Percentiles rank a stretch among this genome's conserved stretches.
Evolutionary conservation across 1,140 invertebrate genomes (phyloP).

Genomic region (Drosophila hydei): DNA sequence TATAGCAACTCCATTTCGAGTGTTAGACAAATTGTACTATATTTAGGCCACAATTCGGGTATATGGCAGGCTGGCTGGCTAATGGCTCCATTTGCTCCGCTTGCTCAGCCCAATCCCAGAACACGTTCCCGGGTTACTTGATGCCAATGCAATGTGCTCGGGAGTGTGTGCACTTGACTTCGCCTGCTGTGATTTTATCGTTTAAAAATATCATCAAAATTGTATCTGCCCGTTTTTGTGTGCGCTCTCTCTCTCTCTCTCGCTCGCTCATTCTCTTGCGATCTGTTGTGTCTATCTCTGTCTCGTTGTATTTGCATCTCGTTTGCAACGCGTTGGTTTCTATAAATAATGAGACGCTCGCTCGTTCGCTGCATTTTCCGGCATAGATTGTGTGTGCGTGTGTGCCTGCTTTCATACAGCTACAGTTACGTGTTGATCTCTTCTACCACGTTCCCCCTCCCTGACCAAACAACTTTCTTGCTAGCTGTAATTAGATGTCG

Average conservation of each 20-base stretch:
- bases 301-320: conserved; percentile 8
- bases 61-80: conserved; percentile 19
- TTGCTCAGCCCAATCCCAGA: conserved; percentile 2
- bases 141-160: conserved; percentile 57
- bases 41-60: conserved; percentile 54
- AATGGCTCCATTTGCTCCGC: conserved; percentile 49
- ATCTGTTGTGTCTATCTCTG: conserved; percentile 20
- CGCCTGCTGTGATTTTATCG: conserved; percentile 63
- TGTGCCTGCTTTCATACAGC: conserved; percentile 22
- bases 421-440: conserved; percentile 44
- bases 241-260: conserved; percentile 10
- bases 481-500: conserved; percentile 49
- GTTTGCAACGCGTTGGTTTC: conserved; percentile 45
- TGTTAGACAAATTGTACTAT: conserved; percentile 35
- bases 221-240: conserved; percentile 31
- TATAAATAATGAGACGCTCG: conserved; percentile 29
- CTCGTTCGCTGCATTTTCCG: conserved; percentile 36
- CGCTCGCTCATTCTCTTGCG: conserved; percentile 15
- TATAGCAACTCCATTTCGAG: conserved; percentile 53
- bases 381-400: conserved; percentile 25
- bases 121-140: conserved; percentile 56
- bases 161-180: conserved; percentile 66
- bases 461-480: too few species aligned
- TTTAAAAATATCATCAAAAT: conserved; percentile 68
- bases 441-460: neutral